Base-by-base conservation (phyloP, 2,797 vertebrate genomes). In the Echiichthys vipera region DNA sequence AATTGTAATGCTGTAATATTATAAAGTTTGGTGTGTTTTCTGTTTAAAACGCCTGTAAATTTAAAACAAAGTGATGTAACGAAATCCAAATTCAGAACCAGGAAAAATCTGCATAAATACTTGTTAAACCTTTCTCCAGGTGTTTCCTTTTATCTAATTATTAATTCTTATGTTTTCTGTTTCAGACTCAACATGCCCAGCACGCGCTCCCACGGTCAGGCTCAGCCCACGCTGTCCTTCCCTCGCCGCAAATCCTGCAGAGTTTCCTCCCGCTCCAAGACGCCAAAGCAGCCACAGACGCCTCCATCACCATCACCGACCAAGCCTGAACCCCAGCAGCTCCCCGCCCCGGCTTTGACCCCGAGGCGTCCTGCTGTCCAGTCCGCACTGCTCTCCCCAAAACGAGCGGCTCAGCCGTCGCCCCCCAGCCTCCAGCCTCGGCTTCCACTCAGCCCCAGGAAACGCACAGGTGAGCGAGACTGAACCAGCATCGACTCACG, bases 381-480 rank as follows among this genome's bases (percentile, higher is more conserved):
- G 10, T 14, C 43, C n/a, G 0, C 7, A 11, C 42, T 55, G 0
- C 76, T 8, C 22, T 76, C 53, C 0, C 77, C 51, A 2, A 45
- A 18, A 7, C 2, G 24, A 0, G 20, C 12, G 0, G 64, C 7
- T 3, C 62, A 30, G 17, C 50, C 6, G 0, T 5, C 5, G 0
- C 79, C 68, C 0, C 70, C 78, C 0, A 0, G 17, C 0, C 51
- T 46, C 34, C 70, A 77, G 6, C 59, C 84, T 2, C 80, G 75
- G 1, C 89, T 96, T n/a, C 97, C 97, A 0, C 92, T 99, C 53
- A 99, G 97, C 71, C 97, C 98, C 25, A 88, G 96, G 2, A 98
- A 99, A 69, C 97, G 98, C 24, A 94, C 96, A 56, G 96, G 98
- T 98, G 65, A 78, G 83, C 9, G 11, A 36, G 34, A 36, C 12